Percentiles rank a stretch among this genome's conserved stretches.
Evolutionary conservation across 2,113 vertebrate species (phyloP).

Genomic region (Crotalus viridis): DNA sequence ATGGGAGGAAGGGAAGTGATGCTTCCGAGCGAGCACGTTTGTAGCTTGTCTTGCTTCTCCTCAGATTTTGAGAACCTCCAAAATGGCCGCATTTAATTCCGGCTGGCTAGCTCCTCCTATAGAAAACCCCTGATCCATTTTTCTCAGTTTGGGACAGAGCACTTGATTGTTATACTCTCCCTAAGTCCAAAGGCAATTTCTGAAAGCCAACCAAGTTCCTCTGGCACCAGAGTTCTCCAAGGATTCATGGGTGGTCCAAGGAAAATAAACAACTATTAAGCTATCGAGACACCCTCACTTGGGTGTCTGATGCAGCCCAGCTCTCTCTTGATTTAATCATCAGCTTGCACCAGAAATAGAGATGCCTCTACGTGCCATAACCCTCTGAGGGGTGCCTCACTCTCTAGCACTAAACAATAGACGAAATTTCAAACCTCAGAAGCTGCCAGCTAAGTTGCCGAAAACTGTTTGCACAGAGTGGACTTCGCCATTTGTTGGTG

Average conservation of each 20-base stretch:
- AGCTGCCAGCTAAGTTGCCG: not conserved
- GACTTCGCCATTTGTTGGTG: too few relatives aligned
- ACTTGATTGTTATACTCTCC: not conserved
- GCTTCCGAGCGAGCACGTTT: not conserved
- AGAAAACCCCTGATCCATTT: not conserved
- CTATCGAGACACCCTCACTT: not conserved
- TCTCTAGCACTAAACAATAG: not conserved
- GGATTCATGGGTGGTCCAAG: not conserved
- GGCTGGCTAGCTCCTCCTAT: not conserved
- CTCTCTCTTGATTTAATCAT: not conserved
- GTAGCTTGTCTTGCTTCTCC: not conserved
- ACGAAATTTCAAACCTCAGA: not conserved
- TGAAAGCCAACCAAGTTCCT: not conserved
- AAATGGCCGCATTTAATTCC: not conserved
- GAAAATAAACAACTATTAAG: not conserved
- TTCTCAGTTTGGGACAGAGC: not conserved
- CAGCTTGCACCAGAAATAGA: not conserved
- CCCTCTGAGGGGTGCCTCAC: not conserved
- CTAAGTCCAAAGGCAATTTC: not conserved
- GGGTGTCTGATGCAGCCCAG: not conserved
- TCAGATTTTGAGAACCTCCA: too few relatives aligned
- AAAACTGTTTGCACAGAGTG: not conserved
- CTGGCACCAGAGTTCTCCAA: not conserved
- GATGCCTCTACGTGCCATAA: not conserved
- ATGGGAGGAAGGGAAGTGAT: not conserved